Evolutionary conservation across 2,113 vertebrate species (phyloP).

Genomic region (Phaetusa simplex): DNA sequence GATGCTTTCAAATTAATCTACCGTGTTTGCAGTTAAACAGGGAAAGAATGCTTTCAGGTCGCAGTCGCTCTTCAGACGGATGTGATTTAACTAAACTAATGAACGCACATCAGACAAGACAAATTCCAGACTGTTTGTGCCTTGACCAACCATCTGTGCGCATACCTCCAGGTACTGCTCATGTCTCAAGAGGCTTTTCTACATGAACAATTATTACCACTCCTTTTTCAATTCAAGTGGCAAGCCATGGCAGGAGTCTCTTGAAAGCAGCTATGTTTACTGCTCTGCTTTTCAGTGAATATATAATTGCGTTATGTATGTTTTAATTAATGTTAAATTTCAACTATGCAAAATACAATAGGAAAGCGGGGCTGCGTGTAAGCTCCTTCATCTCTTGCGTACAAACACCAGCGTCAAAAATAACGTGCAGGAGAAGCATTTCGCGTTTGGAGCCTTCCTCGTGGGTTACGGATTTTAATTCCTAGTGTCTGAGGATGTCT

Average conservation of each 20-base stretch:
- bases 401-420: neutral
- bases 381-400: neutral
- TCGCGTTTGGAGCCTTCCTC: neutral
- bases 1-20: constrained; percentile 50
- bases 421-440: neutral
- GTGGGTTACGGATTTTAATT: neutral
- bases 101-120: constrained; percentile 79
- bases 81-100: constrained; percentile 78
- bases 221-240: constrained; percentile 64
- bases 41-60: constrained; percentile 68
- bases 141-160: constrained; percentile 78
- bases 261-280: constrained; percentile 51
- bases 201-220: constrained; percentile 71
- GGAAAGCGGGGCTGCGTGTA: neutral
- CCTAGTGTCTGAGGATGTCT: neutral
- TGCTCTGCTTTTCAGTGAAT: neutral
- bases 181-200: constrained; percentile 82
- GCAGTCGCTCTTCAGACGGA: constrained; percentile 60
- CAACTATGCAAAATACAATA: neutral
- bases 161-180: constrained; percentile 82
- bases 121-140: constrained; percentile 84
- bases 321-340: neutral
- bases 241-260: constrained; percentile 72
- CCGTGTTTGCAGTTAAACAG: constrained; percentile 58
- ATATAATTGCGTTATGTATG: neutral